phyloP scores from a whole-genome alignment of 2,113 vertebrate species.

The Nothocercus nigrocapillus region DNA sequence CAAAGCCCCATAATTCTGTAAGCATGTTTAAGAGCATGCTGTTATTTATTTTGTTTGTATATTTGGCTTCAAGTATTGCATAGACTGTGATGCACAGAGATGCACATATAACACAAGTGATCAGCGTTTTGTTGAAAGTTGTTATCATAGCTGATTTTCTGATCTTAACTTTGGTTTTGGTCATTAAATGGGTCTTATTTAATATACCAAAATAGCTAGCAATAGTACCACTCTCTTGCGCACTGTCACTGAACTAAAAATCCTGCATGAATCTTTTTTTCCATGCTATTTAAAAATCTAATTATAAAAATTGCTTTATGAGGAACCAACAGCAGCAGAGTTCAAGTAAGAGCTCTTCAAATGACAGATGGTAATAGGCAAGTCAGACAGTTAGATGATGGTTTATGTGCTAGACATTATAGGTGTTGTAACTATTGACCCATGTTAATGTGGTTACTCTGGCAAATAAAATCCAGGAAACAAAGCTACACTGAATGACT shows the following conservation, averaged over 20 bases:
- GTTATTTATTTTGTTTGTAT: conserved; percentile 66
- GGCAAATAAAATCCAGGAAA: conserved; percentile 48
- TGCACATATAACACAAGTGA: background rate
- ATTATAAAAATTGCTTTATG: conserved; percentile 60
- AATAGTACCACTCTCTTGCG: background rate
- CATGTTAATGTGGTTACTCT: conserved; percentile 37
- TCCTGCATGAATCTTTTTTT: background rate
- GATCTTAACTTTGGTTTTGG: background rate
- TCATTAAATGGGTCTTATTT: background rate
- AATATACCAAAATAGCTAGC: background rate
- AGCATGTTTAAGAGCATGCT: conserved; percentile 46
- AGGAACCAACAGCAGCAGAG: background rate
- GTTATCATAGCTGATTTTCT: background rate
- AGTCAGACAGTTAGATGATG: conserved; percentile 59
- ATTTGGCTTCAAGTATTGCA: conserved; percentile 48
- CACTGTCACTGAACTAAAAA: background rate
- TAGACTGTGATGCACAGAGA: background rate
- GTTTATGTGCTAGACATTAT: conserved; percentile 67
- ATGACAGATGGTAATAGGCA: conserved; percentile 70
- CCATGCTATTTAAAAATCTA: conserved; percentile 32
- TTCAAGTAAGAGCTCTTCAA: conserved; percentile 45
- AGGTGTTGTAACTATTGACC: conserved; percentile 57
- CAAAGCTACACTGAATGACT: conserved; percentile 33
- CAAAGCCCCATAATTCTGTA: conserved; percentile 66
- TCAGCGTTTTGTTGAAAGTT: background rate